Conservation (phyloP, 2,113 vertebrate species). For the Cyprinodon variegatus region DNA sequence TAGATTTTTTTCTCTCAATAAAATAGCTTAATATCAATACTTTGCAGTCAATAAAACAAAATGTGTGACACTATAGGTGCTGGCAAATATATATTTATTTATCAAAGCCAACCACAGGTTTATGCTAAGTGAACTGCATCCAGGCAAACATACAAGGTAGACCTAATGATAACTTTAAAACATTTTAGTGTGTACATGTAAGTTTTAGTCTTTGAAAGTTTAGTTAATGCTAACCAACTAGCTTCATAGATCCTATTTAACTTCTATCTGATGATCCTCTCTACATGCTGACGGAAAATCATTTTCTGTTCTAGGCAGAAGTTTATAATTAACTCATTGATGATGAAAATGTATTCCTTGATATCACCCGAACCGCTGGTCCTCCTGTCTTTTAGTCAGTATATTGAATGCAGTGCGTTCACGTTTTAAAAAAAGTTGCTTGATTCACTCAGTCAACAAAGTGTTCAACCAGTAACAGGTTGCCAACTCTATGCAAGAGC, state of each 20-base stretch:
- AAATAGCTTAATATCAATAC: not conserved
- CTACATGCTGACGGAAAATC: not conserved
- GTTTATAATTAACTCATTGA: no score
- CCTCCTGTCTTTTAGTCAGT: no score
- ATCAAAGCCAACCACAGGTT: slow-evolving; percentile 10
- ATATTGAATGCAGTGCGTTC: no score
- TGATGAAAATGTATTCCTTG: no score
- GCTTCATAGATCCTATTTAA: not conserved
- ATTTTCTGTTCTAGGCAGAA: not conserved
- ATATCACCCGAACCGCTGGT: no score
- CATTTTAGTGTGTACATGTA: slow-evolving; percentile 5
- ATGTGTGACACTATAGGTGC: not conserved
- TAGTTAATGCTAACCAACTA: not conserved
- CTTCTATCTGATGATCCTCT: not conserved
- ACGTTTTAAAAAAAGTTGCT: no score
- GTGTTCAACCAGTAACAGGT: not conserved
- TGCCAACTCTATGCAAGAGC: not conserved
- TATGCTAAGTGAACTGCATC: slow-evolving; percentile 12
- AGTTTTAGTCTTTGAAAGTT: slow-evolving; percentile 4
- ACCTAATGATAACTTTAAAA: slow-evolving; percentile 23
- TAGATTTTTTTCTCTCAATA: not conserved
- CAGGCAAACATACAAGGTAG: not conserved
- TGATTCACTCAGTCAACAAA: no score
- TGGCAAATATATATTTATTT: not conserved
- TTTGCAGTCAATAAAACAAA: not conserved